These are phyloP conservation scores for Otolemur garnettii DNA, from an alignment of 2,113 vertebrate species.

Conservation along the genomic window DNA sequence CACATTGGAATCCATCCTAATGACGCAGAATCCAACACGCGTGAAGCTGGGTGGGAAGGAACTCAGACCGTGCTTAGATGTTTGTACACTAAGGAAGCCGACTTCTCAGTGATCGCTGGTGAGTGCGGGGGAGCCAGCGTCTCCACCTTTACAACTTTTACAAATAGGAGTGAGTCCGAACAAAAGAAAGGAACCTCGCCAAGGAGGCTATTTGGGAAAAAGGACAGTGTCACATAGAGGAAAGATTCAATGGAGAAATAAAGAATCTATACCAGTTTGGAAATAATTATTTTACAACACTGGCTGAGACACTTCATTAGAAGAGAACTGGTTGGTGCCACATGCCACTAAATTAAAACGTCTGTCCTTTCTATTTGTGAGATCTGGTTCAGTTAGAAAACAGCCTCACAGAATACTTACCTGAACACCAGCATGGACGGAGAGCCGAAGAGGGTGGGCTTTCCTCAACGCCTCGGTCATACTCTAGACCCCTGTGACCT, in stretches of 20 bases:
- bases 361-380: background rate
- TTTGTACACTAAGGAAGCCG: background rate
- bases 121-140: no score
- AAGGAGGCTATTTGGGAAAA: background rate
- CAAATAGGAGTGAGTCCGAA: slow-evolving; percentile 23
- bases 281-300: background rate
- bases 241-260: background rate
- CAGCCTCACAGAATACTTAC: background rate
- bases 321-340: slow-evolving; percentile 23
- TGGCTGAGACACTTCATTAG: slow-evolving; percentile 33
- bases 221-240: background rate
- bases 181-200: slow-evolving; percentile 23
- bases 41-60: background rate
- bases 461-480: background rate
- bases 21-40: background rate
- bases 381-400: background rate
- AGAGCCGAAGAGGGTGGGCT: background rate
- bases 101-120: background rate
- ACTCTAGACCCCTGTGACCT: background rate
- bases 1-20: background rate
- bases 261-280: background rate
- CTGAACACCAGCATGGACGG: background rate
- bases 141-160: background rate
- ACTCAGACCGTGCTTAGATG: background rate
- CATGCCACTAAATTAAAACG: background rate